These are phyloP conservation scores for Phalanger gymnotis DNA, from an alignment of 2,797 vertebrate species.

Conservation along the genomic window DNA sequence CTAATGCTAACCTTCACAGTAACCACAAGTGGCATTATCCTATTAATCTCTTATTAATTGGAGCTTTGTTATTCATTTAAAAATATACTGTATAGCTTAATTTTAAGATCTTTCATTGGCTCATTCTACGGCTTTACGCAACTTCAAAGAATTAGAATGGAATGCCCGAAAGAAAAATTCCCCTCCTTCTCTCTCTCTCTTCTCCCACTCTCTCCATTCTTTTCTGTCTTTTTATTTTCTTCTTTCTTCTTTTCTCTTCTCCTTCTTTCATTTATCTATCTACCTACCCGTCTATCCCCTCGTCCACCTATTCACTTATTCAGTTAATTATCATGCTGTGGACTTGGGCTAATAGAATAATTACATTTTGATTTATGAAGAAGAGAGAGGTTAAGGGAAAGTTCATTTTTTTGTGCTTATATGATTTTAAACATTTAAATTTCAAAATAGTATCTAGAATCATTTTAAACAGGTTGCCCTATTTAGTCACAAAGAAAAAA, in stretches of 20 bases:
- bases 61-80: conserved; percentile 52
- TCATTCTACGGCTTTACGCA: conserved; percentile 27
- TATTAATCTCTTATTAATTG: conserved; percentile 19
- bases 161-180: conserved; percentile 34
- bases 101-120: conserved; percentile 56
- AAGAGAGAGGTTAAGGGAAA: conserved; percentile 67
- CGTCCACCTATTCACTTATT: not conserved
- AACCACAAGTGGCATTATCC: not conserved
- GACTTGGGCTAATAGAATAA: conserved; percentile 78
- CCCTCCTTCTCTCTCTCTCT: conserved; percentile 13
- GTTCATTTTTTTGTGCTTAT: conserved; percentile 74
- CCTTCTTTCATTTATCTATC: not conserved
- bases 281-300: not conserved
- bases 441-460: not conserved
- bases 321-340: conserved; percentile 62
- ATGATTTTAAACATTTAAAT: not conserved
- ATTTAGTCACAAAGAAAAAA: not conserved
- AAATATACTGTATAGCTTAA: conserved; percentile 47
- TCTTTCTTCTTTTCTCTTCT: not conserved
- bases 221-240: not conserved
- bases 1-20: not conserved
- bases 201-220: not conserved
- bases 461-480: not conserved
- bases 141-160: conserved; percentile 69
- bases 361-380: conserved; percentile 70